These are phyloP conservation scores for Leptodactylus fuscus DNA, from an alignment of 2,113 vertebrate species.

Conservation along the genomic window DNA sequence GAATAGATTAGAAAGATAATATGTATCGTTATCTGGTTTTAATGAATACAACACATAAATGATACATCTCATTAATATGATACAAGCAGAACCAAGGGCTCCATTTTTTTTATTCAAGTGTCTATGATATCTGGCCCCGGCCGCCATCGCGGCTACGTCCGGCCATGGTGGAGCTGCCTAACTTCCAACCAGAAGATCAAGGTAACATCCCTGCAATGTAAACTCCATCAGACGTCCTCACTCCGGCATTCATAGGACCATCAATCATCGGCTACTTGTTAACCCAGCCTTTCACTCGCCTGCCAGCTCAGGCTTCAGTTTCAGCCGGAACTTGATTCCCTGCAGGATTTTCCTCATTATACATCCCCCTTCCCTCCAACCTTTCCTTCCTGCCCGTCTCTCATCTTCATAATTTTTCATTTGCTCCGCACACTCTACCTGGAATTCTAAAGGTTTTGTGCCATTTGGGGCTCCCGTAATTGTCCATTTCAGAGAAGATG, in stretches of 20 bases:
- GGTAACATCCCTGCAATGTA: not conserved
- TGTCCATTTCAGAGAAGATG: slow-evolving; percentile 22
- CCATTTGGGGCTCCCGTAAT: slow-evolving; percentile 19
- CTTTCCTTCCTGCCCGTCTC: slow-evolving; percentile 4
- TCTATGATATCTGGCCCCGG: no score
- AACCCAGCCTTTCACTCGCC: slow-evolving; percentile 30
- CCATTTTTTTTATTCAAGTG: no score
- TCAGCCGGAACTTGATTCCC: slow-evolving; percentile 38
- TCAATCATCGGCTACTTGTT: slow-evolving; percentile 51
- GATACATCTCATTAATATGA: no score
- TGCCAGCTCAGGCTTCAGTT: slow-evolving; percentile 27
- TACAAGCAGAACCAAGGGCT: no score
- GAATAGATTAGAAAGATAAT: no score
- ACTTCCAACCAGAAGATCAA: not conserved
- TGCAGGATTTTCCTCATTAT: slow-evolving; percentile 38
- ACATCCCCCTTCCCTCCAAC: slow-evolving; percentile 32
- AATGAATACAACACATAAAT: no score
- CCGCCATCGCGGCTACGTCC: no score
- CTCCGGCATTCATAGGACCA: slow-evolving; percentile 21
- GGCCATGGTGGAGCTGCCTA: not conserved
- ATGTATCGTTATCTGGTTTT: no score
- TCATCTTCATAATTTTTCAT: slow-evolving; percentile 53
- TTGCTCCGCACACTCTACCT: slow-evolving; percentile 31
- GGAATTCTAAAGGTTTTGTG: slow-evolving; percentile 41
- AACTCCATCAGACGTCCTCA: slow-evolving; percentile 1